phyloP scores from a whole-genome alignment of 1,140 invertebrate genomes.

The Drosophila dunni region DNA sequence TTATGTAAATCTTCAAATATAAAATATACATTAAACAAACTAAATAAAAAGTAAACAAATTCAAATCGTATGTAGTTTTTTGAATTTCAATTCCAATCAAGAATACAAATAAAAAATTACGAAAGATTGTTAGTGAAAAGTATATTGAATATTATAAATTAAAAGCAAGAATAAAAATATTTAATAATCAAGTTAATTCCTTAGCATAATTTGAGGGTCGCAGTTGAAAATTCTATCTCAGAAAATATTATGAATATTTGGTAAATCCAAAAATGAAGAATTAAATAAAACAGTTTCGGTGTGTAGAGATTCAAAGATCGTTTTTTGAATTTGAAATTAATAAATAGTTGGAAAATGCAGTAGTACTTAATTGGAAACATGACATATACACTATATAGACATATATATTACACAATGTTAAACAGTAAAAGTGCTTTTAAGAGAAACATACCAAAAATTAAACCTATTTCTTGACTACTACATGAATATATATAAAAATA shows the following conservation, averaged over 20 bases:
- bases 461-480: constrained; percentile 15
- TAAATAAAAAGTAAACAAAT: constrained; percentile 9
- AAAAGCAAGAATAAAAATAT: constrained; percentile 16
- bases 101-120: constrained; percentile 6
- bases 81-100: constrained; percentile 29
- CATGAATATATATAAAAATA: neutral
- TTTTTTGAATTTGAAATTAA: constrained; percentile 13
- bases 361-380: constrained; percentile 22
- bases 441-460: constrained; percentile 9
- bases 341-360: constrained; percentile 17
- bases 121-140: constrained; percentile 38
- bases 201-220: constrained; percentile 38
- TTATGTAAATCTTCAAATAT: constrained; percentile 37
- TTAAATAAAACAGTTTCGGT: constrained; percentile 41
- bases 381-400: constrained; percentile 15
- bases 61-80: constrained; percentile 38
- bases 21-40: constrained; percentile 9
- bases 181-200: constrained; percentile 24
- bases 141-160: constrained; percentile 31
- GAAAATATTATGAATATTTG: constrained; percentile 24
- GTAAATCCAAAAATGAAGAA: constrained; percentile 35
- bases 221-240: constrained; percentile 43
- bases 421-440: constrained; percentile 20
- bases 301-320: constrained; percentile 26
- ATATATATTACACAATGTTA: constrained; percentile 19